phyloP scores from a whole-genome alignment of 1,140 invertebrate genomes.

The Argopecten irradians region DNA sequence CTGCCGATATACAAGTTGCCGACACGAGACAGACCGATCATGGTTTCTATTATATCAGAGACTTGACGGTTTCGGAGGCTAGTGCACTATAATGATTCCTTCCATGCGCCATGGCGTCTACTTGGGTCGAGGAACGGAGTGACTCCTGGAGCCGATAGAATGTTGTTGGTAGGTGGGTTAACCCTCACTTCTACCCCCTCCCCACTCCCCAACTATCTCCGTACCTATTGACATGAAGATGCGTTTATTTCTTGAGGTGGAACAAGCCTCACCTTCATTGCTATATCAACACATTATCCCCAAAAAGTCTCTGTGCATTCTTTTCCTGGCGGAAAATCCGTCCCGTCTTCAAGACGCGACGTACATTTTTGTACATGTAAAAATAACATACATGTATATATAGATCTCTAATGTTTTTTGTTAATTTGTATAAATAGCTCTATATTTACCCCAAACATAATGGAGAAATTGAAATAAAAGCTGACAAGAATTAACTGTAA shows the following conservation, averaged over 20 bases:
- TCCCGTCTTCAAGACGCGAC: neutral
- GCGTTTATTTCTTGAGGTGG: neutral
- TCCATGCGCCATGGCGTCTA: neutral
- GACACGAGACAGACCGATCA: neutral
- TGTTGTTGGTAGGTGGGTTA: neutral
- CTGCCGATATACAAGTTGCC: neutral
- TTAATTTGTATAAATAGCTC: neutral
- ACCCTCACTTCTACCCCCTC: neutral
- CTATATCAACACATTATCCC: neutral
- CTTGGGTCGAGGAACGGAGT: neutral
- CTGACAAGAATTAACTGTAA: neutral
- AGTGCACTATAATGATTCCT: neutral
- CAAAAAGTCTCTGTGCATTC: neutral
- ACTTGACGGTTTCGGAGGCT: neutral
- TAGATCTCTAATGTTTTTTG: too few relatives aligned
- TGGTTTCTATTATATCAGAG: neutral
- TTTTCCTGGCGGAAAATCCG: neutral
- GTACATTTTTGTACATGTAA: too few relatives aligned
- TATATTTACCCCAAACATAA: neutral
- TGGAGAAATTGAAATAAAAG: neutral
- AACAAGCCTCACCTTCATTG: neutral
- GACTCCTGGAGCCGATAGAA: neutral
- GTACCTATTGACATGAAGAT: neutral
- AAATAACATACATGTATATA: too few relatives aligned
- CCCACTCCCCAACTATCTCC: neutral